Percentiles rank a stretch among this genome's conserved stretches.
Evolutionary conservation across 2,113 vertebrate species (phyloP).

Genomic region (Hippocampus mohnikei): DNA sequence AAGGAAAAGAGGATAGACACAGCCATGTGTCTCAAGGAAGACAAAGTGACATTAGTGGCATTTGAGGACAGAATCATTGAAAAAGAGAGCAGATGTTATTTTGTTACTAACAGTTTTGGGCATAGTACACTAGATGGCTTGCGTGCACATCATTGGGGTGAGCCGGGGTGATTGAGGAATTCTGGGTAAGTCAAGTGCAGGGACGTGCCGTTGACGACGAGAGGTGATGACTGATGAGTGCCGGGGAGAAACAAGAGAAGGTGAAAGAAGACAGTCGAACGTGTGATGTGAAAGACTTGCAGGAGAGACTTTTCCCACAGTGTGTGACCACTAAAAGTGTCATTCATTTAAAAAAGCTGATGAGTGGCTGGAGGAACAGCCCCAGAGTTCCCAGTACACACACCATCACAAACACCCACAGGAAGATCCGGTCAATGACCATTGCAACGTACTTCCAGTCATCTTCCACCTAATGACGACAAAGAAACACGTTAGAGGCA

Average conservation of each 20-base stretch:
- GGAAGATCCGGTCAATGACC: conserved; percentile 94
- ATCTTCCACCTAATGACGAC: conserved; percentile 80
- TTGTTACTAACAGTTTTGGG: neutral
- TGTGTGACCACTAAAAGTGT: conserved; percentile 1
- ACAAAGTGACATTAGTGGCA: neutral
- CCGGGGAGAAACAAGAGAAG: conserved; percentile 23
- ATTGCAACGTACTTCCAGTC: conserved; percentile 93
- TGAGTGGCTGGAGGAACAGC: conserved; percentile 83
- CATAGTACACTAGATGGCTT: neutral
- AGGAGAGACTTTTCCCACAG: conserved; percentile 31
- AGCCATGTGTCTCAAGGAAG: too few species aligned
- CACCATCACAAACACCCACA: conserved; percentile 87
- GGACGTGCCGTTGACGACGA: conserved; percentile 27
- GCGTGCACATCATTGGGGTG: neutral
- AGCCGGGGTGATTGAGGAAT: conserved; percentile 19
- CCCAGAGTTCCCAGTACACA: conserved; percentile 88
- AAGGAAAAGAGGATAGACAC: neutral
- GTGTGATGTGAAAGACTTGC: conserved; percentile 27
- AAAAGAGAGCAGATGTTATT: neutral
- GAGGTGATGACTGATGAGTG: conserved; percentile 23
- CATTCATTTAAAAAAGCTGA: conserved; percentile 64
- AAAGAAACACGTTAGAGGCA: conserved; percentile 3
- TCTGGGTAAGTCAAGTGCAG: conserved; percentile 26
- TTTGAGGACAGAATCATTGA: neutral
- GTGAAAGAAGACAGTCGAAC: conserved; percentile 11